Conservation (phyloP, 2,888 invertebrate species). For the Tipula vernalis region DNA sequence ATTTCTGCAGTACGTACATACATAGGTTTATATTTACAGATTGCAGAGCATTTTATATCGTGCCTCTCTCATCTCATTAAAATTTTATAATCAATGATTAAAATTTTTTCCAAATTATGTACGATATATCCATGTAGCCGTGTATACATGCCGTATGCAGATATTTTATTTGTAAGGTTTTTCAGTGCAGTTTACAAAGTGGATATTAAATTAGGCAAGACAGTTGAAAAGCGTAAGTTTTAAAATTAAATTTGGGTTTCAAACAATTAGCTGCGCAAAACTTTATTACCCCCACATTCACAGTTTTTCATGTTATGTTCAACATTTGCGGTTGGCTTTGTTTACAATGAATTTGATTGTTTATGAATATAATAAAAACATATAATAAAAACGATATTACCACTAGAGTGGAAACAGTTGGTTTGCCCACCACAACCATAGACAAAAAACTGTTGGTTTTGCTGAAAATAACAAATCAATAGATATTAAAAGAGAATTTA, state of each 20-base stretch:
- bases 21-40: neutral
- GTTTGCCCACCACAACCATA: too few relatives aligned
- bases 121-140: neutral
- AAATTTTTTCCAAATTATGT: neutral
- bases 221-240: neutral
- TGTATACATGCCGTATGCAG: neutral
- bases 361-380: too few relatives aligned
- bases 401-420: too few relatives aligned
- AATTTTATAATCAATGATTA: neutral
- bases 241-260: neutral
- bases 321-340: too few relatives aligned
- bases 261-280: neutral
- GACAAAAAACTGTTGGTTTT: too few relatives aligned
- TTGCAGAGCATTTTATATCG: neutral
- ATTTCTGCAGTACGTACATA: neutral
- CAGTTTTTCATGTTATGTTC: too few relatives aligned
- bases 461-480: too few relatives aligned
- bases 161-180: neutral
- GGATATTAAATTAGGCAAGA: neutral
- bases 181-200: neutral
- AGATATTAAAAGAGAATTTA: too few relatives aligned
- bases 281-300: neutral
- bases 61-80: neutral
- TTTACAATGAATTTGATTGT: too few relatives aligned
- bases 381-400: too few relatives aligned